Percentiles rank a stretch among this genome's conserved stretches.
phyloP scores from a whole-genome alignment of 2,113 vertebrate species.

The Upupa epops region DNA sequence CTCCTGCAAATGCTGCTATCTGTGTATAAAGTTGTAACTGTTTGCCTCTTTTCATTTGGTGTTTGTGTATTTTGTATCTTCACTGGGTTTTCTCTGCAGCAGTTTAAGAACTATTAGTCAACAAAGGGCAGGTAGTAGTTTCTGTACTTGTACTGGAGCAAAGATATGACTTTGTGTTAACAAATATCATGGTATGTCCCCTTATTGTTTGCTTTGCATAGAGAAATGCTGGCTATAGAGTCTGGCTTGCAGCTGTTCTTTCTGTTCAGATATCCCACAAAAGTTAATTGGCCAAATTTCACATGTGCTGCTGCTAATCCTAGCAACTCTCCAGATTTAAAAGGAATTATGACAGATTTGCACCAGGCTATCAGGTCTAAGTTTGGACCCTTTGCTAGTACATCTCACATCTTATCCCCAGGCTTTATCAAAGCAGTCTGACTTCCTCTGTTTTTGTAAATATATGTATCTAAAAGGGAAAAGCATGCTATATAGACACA shows the following conservation, averaged over 20 bases:
- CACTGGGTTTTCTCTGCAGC: neutral
- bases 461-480: neutral
- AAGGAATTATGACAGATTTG: neutral
- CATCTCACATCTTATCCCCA: neutral
- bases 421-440: neutral
- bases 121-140: neutral
- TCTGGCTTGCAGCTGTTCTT: neutral
- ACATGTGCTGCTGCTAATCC: neutral
- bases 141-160: neutral
- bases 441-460: neutral
- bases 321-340: neutral
- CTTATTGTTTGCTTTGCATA: neutral
- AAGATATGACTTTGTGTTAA: accelerated
- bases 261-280: neutral
- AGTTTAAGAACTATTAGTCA: neutral
- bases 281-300: neutral
- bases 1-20: neutral
- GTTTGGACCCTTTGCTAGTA: neutral
- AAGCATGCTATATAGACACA: neutral
- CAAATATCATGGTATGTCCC: neutral
- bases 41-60: neutral
- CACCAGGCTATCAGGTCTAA: neutral
- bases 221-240: neutral
- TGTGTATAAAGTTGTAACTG: neutral
- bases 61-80: neutral